Base-by-base conservation (phyloP, 1,140 invertebrate genomes). In the Asobara japonica region DNA sequence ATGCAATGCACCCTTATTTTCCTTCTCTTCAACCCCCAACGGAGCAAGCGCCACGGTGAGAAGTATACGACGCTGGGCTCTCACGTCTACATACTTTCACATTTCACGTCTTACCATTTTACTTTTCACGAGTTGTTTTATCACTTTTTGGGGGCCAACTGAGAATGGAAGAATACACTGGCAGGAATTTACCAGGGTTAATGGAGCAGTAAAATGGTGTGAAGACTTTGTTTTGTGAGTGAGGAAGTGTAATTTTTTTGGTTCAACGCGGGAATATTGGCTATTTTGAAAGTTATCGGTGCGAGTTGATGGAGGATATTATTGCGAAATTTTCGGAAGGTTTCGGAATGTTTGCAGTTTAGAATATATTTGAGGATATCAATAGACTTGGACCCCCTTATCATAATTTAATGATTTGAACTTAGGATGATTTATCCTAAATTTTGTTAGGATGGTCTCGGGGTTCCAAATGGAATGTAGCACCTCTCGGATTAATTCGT, bases 1-100 rank as follows among this genome's bases (percentile, higher is more conserved):
- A 56, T 70, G 33, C 68, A 16, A 70, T 62, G 36, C 61, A 62
- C 56, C 33, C 20, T 45, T 38, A 62, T 56, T 56, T 56, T 56
- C 22, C 51, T 22, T 56, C 22, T 25, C 51, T 56, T 56, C 51
- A 25, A 56, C 51, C 51, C 48, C 51, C 51, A 56, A 18, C 13
- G 51, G 51, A 56, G 51, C 51, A 56, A 56, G 18, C 22, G 41
- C 18, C 25, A 18, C n/a, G 22, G 8, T 6, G 22, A 56, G 22
- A 56, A 56, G 18, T 56, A 56, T 56, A 51, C 20, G 51, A 10
- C 41, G 3, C 51, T 22, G 2, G 22, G 51, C 51, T 56, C 51
- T 56, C 51, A 25, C 51, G 18, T 56, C 51, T 56, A 27, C 51
- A 56, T 56, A 56, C 25, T 56, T 56, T 56, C 51, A 56, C 51